Evolutionary conservation across 2,797 vertebrate genomes (phyloP).

Genomic region (Iguana delicatissima): DNA sequence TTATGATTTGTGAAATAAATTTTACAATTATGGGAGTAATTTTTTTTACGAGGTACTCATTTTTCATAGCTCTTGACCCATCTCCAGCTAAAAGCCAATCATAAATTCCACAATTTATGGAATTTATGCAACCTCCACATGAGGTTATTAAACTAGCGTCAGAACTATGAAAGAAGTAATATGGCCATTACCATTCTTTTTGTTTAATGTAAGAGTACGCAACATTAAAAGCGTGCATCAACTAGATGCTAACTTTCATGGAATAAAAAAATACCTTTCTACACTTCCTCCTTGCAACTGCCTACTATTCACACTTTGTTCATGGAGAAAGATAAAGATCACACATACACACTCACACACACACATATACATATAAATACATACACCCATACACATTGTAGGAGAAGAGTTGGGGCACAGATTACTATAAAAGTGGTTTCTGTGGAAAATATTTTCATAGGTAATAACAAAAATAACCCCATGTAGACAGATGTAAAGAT

Average conservation of each 20-base stretch:
- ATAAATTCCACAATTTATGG: conserved; percentile 10
- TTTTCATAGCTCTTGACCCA: conserved; percentile 35
- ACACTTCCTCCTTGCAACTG: not conserved
- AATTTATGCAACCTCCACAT: not conserved
- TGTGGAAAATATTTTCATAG: too few relatives aligned
- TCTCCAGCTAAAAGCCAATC: not conserved
- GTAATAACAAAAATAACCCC: too few relatives aligned
- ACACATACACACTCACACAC: too few relatives aligned
- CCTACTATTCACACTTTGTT: not conserved
- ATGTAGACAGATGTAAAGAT: too few relatives aligned
- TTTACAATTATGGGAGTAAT: conserved; percentile 48
- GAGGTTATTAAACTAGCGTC: not conserved
- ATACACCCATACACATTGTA: too few relatives aligned
- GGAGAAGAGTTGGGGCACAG: too few relatives aligned
- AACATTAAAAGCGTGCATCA: not conserved
- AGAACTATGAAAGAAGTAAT: not conserved
- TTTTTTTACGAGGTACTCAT: conserved; percentile 43
- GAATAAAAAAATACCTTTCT: not conserved
- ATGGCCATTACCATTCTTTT: not conserved
- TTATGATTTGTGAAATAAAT: conserved; percentile 39
- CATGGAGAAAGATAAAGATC: too few relatives aligned
- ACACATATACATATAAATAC: too few relatives aligned
- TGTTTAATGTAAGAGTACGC: conserved; percentile 8
- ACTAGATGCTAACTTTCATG: not conserved
- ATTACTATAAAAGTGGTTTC: too few relatives aligned